These are phyloP conservation scores for Lamellibrachia satsuma DNA, from an alignment of 2,888 invertebrate species.

Conservation along the genomic window DNA sequence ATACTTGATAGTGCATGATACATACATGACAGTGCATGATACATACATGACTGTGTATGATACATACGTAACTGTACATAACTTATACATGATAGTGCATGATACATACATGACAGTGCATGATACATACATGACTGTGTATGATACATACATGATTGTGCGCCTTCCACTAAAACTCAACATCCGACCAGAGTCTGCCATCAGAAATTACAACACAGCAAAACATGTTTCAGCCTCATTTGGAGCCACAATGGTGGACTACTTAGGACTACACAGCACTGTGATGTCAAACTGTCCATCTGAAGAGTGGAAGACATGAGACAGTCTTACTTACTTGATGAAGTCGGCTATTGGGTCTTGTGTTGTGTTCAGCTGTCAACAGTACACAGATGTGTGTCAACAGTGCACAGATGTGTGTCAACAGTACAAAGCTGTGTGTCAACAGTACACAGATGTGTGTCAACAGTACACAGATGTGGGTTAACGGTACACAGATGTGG, in stretches of 20 bases:
- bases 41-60: too few relatives aligned
- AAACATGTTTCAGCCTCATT: too few relatives aligned
- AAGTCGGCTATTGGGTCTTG: constrained; percentile 62
- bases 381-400: constrained; percentile 17
- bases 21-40: too few relatives aligned
- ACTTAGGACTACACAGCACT: too few relatives aligned
- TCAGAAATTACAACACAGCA: too few relatives aligned
- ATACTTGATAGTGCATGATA: too few relatives aligned
- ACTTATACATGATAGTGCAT: too few relatives aligned
- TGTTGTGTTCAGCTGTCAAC: constrained; percentile 56
- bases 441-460: neutral
- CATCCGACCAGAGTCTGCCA: too few relatives aligned
- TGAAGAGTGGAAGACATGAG: neutral
- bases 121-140: neutral
- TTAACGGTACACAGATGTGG: neutral
- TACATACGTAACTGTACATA: too few relatives aligned
- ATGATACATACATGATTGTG: neutral
- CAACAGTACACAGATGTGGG: neutral
- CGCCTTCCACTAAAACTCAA: neutral
- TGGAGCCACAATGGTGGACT: too few relatives aligned
- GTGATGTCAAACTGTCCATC: too few relatives aligned
- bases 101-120: neutral
- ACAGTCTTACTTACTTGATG: constrained; percentile 54
- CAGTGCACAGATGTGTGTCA: neutral
- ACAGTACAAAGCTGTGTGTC: neutral